Evolutionary conservation across 1,140 invertebrate species (phyloP), one percentile per base, ranked within the genome.

Genomic region (Drosophila triauraria): DNA sequence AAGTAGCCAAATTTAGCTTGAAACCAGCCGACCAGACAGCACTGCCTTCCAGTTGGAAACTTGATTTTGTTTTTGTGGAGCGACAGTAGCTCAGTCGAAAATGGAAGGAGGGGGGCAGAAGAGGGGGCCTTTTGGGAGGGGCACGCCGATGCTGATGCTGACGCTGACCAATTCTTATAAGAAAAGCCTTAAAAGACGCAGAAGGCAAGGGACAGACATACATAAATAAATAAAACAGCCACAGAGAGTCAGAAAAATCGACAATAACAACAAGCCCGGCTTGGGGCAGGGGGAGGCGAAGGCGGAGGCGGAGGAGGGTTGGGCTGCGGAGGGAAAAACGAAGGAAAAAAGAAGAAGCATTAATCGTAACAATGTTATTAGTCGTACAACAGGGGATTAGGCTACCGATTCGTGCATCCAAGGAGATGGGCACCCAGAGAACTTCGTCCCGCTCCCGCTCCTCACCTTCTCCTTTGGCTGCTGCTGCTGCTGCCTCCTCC

Each of bases 311-410:
- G 5, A 32, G 13, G 43, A 17, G 17, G 35, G 64, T 17, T 10
- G 67, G 10, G 35, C n/a, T 47, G 17, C 20, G 43, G 40, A 53
- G 69, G 46, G 61, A 58, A 69, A 51, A 23, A 20, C 32, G 43
- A 58, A 74, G 43, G 47, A 57, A 84, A 74, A 75, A 77, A 58
- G 69, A 81, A 84, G 78, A 81, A 92, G 78, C 86, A 91, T 91
- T 91, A 92, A 91, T 92, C 83, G 86, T 92, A 92, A 92, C 91
- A 92, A 92, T 92, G 91, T 92, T 92, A 92, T 90, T 87, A 92
- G 91, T 92, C 87, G 87, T 91, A 90, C 85, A 92, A 91, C 85
- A 87, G 83, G 84, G 84, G 84, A 87, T 87, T 92, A 92, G 91
- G 91, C 91, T 92, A 92, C 91, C 87, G 91, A 88, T 88, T 88